Percentiles rank a stretch among this genome's conserved stretches.
Evolutionary conservation across 1,140 invertebrate species (phyloP).

Genomic region (Akabosia matsudoensis): DNA sequence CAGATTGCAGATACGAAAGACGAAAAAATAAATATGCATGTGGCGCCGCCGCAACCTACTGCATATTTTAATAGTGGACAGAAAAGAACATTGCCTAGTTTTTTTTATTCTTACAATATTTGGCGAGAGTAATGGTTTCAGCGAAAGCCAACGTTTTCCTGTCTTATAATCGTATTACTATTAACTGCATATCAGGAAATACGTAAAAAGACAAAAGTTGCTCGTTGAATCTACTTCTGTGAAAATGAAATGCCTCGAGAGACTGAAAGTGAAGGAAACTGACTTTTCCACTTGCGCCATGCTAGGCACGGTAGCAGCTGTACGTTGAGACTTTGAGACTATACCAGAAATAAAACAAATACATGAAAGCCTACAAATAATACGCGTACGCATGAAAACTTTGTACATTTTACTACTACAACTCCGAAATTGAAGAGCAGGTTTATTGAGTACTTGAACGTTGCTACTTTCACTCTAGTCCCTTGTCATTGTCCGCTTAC

Average conservation of each 20-base stretch:
- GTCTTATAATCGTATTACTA: neutral
- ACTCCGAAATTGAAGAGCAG: neutral
- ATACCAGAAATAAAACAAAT: neutral
- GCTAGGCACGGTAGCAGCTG: neutral
- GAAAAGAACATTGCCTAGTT: no score
- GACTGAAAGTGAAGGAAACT: neutral
- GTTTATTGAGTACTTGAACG: neutral
- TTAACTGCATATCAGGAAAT: neutral
- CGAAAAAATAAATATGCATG: no score
- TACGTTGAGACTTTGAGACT: neutral
- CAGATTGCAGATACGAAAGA: no score
- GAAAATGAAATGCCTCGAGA: no score
- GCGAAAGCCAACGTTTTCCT: no score
- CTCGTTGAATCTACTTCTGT: no score
- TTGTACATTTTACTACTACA: slow-evolving; percentile 11
- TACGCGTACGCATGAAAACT: slow-evolving; percentile 3
- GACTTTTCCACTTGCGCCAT: no score
- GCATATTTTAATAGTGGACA: no score
- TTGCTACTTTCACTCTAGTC: neutral
- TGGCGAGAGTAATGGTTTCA: no score
- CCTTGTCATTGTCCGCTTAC: neutral
- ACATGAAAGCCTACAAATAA: neutral
- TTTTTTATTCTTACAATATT: no score
- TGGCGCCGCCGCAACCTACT: no score
- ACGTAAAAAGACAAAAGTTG: no score